Evolutionary conservation across 2,888 invertebrate genomes (phyloP), one percentile per base, ranked within the genome.

Genomic region (Acanthopleura granulata): DNA sequence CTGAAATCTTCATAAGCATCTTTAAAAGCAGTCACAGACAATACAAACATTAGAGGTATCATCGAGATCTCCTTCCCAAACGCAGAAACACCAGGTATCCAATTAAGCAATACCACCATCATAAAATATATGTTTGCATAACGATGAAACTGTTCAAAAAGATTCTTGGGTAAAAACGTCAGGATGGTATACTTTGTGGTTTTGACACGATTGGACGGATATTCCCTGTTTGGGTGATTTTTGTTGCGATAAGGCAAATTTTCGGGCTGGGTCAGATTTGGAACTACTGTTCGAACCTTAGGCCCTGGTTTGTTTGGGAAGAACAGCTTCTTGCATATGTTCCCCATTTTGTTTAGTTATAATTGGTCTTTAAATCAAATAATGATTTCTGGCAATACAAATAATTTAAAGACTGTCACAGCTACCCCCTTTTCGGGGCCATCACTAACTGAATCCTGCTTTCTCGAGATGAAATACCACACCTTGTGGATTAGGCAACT

Each of bases 121-220:
- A 98, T 95, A 92, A 99, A 99, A 92, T 98, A 99, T 87, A 99
- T 93, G 93, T 99, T 99, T 80, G 98, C 98, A 89, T 97, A 96
- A 79, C 98, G 94, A 91, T 98, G 98, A 91, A 99, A 98, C 92
- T 99, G 98, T 92, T 98, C 98, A 91, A 98, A 93, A 78, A 99
- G 92, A 92, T 98, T 98, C 91, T 97, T 95, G 76, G 98, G 98
- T 88, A 99, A 92, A 92, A 99, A 99, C 84, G 96, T 97, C 82
- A 97, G 92, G 77, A 96, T 89, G 30, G 97, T 97, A 91, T 99
- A 99, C 92, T 98, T 88, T 12, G 89, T 89, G n/a, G 90, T 89
- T 82, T 86, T 87, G 57, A 89, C 86, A 74, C 79, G 77, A 74
- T 88, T 88, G 49, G 81, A 78, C 27, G 77, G 77, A 73, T 81